Evolutionary conservation across 2,797 vertebrate genomes (phyloP), one percentile per base, ranked within the genome.

Genomic region (Anguilla marmorata): DNA sequence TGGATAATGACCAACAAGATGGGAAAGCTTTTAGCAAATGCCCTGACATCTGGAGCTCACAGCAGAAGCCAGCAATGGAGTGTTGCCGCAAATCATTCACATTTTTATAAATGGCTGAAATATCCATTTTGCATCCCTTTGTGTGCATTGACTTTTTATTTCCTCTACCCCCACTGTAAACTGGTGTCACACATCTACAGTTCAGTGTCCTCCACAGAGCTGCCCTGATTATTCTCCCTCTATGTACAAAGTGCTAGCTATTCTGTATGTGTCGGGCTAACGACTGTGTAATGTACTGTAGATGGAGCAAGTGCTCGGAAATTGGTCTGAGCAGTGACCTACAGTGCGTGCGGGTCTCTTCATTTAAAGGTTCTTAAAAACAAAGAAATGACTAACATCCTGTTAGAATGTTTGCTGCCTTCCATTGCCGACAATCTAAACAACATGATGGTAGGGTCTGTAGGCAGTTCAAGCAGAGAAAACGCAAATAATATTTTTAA

Each of bases 321-420:
- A 12, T n/a, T 41, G 19, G 19, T 84, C 48, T 54, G n/a, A 54
- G n/a, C 52, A 58, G 80, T 45, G 52, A 37, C 33, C 80, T 41
- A 2, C 19, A 52, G 50, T 12, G 12, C 11, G 2, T 84, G 24
- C 58, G 50, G 83, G 83, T 58, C 12, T 52, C 83, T 84, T 30
- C 50, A 56, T n/a, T 54, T 84, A 33, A 58, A 30, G 50, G n/a
- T 16, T 84, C 52, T n/a, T 66, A 54, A 58, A 52, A 84, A 84
- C 21, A n/a, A n/a, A 84, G 8, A 27, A 84, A 33, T 58, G 30
- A 12, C 24, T 54, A 11, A 58, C 50, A 84, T 52, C 83, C 52
- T 27, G 72, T n/a, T 27, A 54, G 19, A 54, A 52, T 6, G 9
- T 54, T 14, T 54, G 82, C 19, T 8, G 1, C 27, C 50, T n/a